Evolutionary conservation across 2,113 vertebrate genomes (phyloP), one percentile per base, ranked within the genome.

Genomic region (Catagonus wagneri): DNA sequence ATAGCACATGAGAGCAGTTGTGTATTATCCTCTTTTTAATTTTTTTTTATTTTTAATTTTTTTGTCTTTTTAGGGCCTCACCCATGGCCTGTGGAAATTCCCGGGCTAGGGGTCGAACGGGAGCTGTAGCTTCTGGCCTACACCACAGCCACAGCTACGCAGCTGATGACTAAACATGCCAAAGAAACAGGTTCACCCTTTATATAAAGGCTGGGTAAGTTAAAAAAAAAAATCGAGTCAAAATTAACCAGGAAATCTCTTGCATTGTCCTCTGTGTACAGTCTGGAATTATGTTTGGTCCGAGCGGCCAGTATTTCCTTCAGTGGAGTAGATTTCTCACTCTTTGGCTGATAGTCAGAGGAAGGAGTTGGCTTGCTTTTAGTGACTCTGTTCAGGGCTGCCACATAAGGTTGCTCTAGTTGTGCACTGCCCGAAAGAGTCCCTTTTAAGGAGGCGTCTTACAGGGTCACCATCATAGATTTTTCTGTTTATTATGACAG

Each of bases 391-490:
- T 72, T 71, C 74, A 54, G 71, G 22, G 11, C 11, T 52, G 69
- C 25, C 60, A 29, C 17, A 11, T 10, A 16, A 6, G 27, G 36
- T 23, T 25, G 34, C 60, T 89, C 8, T n/a, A 56, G 34, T 54
- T 84, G 34, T 60, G 8, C 36, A 29, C 17, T 34, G 29, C 16
- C 27, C 27, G 1, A 52, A 34, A 44, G 32, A 1, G 19, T 23
- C 27, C 54, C 54, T 32, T 34, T 14, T 17, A 39, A 76, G 52
- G 23, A 54, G 54, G n/a, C 2, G 1, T 58, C 54, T 34, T 39
- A 17, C 23, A 11, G 17, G 54, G 20, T 75, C 1, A 2, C 36
- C 0, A 5, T 44, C 3, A 5, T 23, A 3, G n/a, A 61, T 32
- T 61, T 68, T 89, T 76, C 12, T 34, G 7, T 22, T 80, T 25